A percentile compares a stretch with the other conserved stretches of the same genome.
Conservation (phyloP, 2,888 invertebrate species). For the Lasius platythorax region DNA sequence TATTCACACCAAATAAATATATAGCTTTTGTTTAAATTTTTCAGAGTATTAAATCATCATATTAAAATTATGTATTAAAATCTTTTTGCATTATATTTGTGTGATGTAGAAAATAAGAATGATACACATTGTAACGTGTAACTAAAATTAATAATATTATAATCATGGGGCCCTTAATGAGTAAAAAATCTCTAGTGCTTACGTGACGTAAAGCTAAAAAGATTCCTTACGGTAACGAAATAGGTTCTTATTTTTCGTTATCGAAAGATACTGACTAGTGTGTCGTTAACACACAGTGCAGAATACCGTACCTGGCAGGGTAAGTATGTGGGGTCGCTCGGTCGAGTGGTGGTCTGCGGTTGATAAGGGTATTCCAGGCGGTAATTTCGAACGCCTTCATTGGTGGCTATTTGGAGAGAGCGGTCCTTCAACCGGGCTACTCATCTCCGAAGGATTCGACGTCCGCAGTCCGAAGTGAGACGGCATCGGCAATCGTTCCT, state of each 20-base stretch:
- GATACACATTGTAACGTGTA: neutral
- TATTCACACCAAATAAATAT: neutral
- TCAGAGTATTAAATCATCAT: neutral
- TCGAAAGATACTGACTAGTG: slow-evolving; percentile 23
- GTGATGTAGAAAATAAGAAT: neutral
- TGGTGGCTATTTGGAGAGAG: slow-evolving; percentile 80
- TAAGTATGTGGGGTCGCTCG: slow-evolving; percentile 61
- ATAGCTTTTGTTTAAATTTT: neutral
- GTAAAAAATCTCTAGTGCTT: neutral
- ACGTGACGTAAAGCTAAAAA: neutral
- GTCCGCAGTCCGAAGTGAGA: slow-evolving; percentile 54
- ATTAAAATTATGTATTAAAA: neutral
- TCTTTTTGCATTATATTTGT: neutral
- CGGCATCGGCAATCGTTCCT: slow-evolving; percentile 34
- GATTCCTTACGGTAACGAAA: neutral
- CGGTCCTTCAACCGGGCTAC: slow-evolving; percentile 61
- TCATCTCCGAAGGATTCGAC: slow-evolving; percentile 52
- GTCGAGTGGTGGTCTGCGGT: slow-evolving; percentile 79
- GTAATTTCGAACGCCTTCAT: slow-evolving; percentile 75
- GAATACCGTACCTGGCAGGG: slow-evolving; percentile 7
- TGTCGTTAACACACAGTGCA: neutral
- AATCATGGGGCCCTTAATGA: neutral
- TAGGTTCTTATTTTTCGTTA: neutral
- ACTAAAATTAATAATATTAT: neutral
- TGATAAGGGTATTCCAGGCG: slow-evolving; percentile 78